Evolutionary conservation across 2,113 vertebrate species (phyloP).

Genomic region (Chaetura pelagica): DNA sequence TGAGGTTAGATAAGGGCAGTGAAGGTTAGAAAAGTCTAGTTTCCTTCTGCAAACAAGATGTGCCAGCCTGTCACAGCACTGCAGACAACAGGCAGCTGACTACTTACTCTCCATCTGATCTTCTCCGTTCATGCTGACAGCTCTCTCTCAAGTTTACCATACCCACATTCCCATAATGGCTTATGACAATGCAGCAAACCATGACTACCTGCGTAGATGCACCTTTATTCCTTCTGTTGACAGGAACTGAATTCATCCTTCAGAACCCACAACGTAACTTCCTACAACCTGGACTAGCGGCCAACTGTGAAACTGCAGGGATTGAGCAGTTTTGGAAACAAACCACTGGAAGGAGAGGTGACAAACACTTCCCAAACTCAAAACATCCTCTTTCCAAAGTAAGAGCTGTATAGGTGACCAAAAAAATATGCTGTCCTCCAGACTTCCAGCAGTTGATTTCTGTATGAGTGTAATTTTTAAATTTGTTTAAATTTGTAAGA

Average conservation of each 20-base stretch:
- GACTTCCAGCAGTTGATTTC: not conserved
- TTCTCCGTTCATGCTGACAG: not conserved
- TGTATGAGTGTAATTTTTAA: not conserved
- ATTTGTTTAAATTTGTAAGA: not conserved
- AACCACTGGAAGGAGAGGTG: not conserved
- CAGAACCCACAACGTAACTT: not conserved
- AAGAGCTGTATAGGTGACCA: not conserved
- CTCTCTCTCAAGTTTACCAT: slow-evolving; percentile 1
- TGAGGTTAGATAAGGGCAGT: not conserved
- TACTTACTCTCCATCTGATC: not conserved
- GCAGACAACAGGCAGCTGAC: not conserved
- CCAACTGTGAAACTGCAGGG: not conserved
- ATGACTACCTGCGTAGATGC: not conserved
- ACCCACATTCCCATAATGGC: not conserved
- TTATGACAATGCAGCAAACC: slow-evolving; percentile 7
- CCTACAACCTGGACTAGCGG: not conserved
- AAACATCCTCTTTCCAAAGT: not conserved
- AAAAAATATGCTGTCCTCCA: not conserved
- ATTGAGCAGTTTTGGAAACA: not conserved
- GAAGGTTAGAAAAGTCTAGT: not conserved
- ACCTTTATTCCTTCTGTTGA: slow-evolving; percentile 2
- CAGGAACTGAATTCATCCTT: slow-evolving; percentile 4
- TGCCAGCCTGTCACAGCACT: not conserved
- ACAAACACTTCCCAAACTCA: not conserved
- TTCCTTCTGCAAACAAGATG: not conserved